Base-by-base conservation (phyloP, 2,888 invertebrate genomes). In the Piscicola geometra region DNA sequence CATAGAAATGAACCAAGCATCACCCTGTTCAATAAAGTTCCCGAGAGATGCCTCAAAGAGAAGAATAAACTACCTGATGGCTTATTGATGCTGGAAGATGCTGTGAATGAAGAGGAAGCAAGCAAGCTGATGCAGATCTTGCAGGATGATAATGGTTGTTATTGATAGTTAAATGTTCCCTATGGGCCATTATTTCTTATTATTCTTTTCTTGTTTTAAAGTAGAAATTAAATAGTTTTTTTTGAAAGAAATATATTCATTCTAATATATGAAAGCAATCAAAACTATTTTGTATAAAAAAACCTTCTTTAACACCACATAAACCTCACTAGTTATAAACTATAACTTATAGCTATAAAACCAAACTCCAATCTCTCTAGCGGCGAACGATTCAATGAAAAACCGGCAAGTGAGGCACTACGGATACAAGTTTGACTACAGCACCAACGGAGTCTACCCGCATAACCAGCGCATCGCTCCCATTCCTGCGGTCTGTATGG, bases 341-440 rank as follows among this genome's bases (percentile, higher is more conserved):
- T 41, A 15, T 15, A 41, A 15, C 41, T 41, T 41, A 15, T 41
- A 15, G 41, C 41, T 15, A 41, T 9, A 9, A 41, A 15, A 41
- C 41, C 9, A 41, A 41, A 5, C 41, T 41, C 41, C 41, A 5
- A 41, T 5, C 76, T n/a, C n/a, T n/a, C n/a, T n/a, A 81, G 80
- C 70, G 71, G 74, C 79, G 56, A 78, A 77, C 21, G 25, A 76
- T 30, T 78, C 77, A 32, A 75, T 85, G 76, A 95, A 93, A 83
- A 91, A 94, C 83, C 88, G 96, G 52, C 89, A 89, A 86, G 96
- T 95, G 0, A 91, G 90, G 83, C 96, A 96, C 86, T 96, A 90
- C 86, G 96, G 96, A 0, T 96, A 90, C 85, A 93, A 94, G 84
- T 97, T 97, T 85, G 87, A 90, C 78, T 97, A 97, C 85, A 91